A percentile compares a stretch with the other conserved stretches of the same genome.
phyloP scores from a whole-genome alignment of 1,140 invertebrate genomes.

The Anadara kagoshimensis region DNA sequence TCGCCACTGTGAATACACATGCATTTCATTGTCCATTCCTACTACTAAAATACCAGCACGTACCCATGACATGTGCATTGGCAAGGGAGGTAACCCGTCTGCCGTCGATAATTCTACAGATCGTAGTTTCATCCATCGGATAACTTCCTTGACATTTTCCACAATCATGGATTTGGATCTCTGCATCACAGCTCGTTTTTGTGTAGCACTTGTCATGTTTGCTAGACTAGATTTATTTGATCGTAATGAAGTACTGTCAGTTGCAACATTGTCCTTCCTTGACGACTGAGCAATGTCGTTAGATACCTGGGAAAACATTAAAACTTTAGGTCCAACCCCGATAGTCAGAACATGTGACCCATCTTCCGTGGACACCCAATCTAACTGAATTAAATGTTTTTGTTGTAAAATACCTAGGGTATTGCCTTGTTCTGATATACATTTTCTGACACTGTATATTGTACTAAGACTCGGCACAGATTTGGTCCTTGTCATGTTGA shows the following conservation, averaged over 20 bases:
- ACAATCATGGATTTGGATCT: slow-evolving; percentile 69
- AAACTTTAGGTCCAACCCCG: slow-evolving; percentile 91
- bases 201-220: slow-evolving; percentile 7
- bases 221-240: slow-evolving; percentile 5
- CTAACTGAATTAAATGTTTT: slow-evolving; percentile 87
- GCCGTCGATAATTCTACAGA: slow-evolving; percentile 94
- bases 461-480: slow-evolving; percentile 95
- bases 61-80: slow-evolving; percentile 99
- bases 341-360: slow-evolving; percentile 98
- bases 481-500: slow-evolving; percentile 78
- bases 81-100: slow-evolving; percentile 95
- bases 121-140: slow-evolving; percentile 95
- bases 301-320: slow-evolving; percentile 74
- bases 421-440: slow-evolving; percentile 89
- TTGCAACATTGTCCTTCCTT: slow-evolving; percentile 34
- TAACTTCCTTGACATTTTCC: slow-evolving; percentile 60
- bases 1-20: slow-evolving; percentile 97
- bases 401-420: slow-evolving; percentile 62
- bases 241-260: slow-evolving; percentile 9
- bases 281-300: slow-evolving; percentile 70
- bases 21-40: slow-evolving; percentile 99
- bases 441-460: slow-evolving; percentile 89
- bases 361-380: slow-evolving; percentile 99
- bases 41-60: slow-evolving; percentile 97
- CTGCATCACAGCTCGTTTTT: slow-evolving; percentile 58